Percentiles rank a stretch among this genome's conserved stretches.
Evolutionary conservation across 2,113 vertebrate genomes (phyloP).

Genomic region (Ictalurus furcatus): DNA sequence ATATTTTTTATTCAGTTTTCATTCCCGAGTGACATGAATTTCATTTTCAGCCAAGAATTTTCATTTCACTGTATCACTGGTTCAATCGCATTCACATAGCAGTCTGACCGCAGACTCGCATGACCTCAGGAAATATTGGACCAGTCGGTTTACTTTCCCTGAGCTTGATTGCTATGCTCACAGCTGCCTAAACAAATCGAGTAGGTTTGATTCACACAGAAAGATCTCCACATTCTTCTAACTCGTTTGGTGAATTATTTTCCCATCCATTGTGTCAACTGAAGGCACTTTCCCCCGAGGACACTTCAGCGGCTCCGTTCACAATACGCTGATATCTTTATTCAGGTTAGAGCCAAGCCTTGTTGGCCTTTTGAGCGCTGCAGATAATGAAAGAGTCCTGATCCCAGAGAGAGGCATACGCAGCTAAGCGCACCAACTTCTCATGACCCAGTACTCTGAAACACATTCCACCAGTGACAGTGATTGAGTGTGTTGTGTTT

Average conservation of each 20-base stretch:
- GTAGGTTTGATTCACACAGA: constrained; percentile 10
- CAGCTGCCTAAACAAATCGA: constrained; percentile 31
- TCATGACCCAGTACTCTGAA: constrained; percentile 14
- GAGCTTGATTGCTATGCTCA: not conserved
- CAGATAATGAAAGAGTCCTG: constrained; percentile 55
- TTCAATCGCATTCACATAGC: not conserved
- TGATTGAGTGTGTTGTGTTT: constrained; percentile 9
- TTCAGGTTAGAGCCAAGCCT: constrained; percentile 62
- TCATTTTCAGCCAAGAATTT: not conserved
- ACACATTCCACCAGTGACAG: constrained; percentile 1
- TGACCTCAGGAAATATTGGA: constrained; percentile 6
- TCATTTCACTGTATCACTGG: not conserved
- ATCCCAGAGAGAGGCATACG: constrained; percentile 45
- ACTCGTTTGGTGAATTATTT: constrained; percentile 11
- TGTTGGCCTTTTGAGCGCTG: constrained; percentile 58
- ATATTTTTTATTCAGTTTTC: not conserved
- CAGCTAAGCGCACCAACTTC: constrained; percentile 16
- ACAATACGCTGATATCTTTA: constrained; percentile 64
- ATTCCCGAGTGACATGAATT: not conserved
- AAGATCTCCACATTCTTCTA: not conserved
- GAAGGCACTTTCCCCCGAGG: constrained; percentile 40
- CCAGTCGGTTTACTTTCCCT: constrained; percentile 6
- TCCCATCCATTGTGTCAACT: constrained; percentile 13
- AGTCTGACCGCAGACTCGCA: constrained; percentile 6
- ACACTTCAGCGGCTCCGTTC: constrained; percentile 53